Conservation (phyloP, 2,888 invertebrate species). For the Agrotis segetum region DNA sequence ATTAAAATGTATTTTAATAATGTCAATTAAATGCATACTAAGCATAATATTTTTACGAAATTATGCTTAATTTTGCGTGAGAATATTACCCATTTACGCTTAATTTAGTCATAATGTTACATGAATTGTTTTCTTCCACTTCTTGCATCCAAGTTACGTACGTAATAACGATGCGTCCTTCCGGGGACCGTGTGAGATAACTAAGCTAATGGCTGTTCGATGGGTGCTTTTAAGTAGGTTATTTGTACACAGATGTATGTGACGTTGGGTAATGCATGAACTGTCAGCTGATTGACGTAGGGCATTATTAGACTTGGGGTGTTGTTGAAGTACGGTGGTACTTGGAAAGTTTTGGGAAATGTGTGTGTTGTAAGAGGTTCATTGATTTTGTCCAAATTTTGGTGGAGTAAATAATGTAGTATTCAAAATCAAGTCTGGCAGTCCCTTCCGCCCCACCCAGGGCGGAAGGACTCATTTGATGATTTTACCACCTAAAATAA, state of each 20-base stretch:
- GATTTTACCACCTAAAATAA: too few relatives aligned
- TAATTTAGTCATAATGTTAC: neutral
- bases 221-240: slow-evolving; percentile 56
- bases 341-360: slow-evolving; percentile 4
- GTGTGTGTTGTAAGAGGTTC: too few relatives aligned
- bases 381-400: slow-evolving; percentile 24
- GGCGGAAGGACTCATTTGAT: too few relatives aligned
- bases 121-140: neutral
- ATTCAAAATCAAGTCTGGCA: too few relatives aligned
- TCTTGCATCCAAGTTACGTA: slow-evolving; percentile 41
- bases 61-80: too few relatives aligned
- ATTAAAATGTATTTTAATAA: too few relatives aligned
- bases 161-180: slow-evolving; percentile 55
- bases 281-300: slow-evolving; percentile 41
- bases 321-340: slow-evolving; percentile 6
- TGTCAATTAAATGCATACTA: too few relatives aligned
- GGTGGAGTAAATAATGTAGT: neutral
- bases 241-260: slow-evolving; percentile 56
- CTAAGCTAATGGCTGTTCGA: slow-evolving; percentile 61
- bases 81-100: too few relatives aligned
- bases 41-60: too few relatives aligned
- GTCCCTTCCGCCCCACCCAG: too few relatives aligned
- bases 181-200: slow-evolving; percentile 54
- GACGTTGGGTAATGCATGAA: slow-evolving; percentile 23
- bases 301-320: neutral